Evolutionary conservation across 2,113 vertebrate species (phyloP).

Genomic region (Charadrius vociferus): DNA sequence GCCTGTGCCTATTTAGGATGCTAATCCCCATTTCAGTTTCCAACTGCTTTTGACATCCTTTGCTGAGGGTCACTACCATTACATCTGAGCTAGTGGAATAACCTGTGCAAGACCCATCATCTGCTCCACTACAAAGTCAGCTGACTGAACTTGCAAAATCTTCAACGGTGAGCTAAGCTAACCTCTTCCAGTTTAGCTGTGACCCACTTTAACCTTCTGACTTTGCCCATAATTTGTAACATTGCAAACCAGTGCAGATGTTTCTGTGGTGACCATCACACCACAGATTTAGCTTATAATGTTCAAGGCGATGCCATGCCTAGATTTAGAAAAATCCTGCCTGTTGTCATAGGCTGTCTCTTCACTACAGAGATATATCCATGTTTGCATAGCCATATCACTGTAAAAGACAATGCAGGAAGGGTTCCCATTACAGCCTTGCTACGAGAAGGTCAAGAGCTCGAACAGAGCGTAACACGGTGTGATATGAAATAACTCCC

Average conservation of each 20-base stretch:
- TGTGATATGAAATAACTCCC: background rate
- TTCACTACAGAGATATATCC: background rate
- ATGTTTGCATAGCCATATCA: background rate
- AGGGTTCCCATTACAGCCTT: background rate
- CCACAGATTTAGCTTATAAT: background rate
- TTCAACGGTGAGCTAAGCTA: background rate
- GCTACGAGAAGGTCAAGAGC: background rate
- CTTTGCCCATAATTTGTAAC: background rate
- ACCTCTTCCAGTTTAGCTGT: slow-evolving; percentile 2
- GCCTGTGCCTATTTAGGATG: background rate
- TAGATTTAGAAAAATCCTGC: background rate
- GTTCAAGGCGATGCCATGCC: background rate
- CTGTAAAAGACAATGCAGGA: background rate
- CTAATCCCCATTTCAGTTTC: slow-evolving; percentile 10
- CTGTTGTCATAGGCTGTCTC: background rate
- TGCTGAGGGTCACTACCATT: slow-evolving; percentile 21
- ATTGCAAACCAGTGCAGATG: background rate
- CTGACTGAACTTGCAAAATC: background rate
- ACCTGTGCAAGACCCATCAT: background rate
- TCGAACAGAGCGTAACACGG: background rate
- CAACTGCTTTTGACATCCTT: slow-evolving; percentile 17
- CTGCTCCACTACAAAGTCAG: background rate
- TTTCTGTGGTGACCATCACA: background rate
- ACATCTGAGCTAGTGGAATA: background rate
- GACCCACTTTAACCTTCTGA: slow-evolving; percentile 17